These are phyloP conservation scores for Prunella strophiata DNA, from an alignment of 2,797 vertebrate species.

Conservation along the genomic window DNA sequence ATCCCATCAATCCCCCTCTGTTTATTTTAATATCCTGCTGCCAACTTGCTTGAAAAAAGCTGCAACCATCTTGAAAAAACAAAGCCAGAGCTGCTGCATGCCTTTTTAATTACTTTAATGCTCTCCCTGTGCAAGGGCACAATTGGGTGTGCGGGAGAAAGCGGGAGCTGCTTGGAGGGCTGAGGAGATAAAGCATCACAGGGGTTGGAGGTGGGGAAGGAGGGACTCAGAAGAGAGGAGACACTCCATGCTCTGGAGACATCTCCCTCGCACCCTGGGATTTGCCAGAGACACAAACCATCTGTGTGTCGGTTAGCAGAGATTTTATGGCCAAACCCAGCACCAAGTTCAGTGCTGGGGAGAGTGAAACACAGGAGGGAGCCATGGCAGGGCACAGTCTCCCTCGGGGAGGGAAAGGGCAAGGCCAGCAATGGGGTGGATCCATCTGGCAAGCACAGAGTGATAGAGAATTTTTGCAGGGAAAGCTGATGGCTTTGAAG, in stretches of 20 bases:
- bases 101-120: constrained; percentile 69
- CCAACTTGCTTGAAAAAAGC: constrained; percentile 62
- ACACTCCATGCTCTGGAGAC: constrained; percentile 10
- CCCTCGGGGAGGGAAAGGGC: neutral
- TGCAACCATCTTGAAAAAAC: constrained; percentile 63
- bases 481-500: neutral
- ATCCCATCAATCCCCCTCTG: constrained; percentile 65
- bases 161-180: neutral
- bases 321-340: constrained; percentile 12
- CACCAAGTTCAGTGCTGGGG: constrained; percentile 13
- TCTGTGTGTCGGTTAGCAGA: constrained; percentile 21
- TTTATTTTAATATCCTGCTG: constrained; percentile 75
- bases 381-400: neutral
- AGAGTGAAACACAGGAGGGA: neutral
- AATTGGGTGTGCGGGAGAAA: constrained; percentile 20
- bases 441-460: neutral
- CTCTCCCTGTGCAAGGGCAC: neutral
- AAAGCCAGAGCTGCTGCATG: constrained; percentile 56
- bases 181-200: neutral
- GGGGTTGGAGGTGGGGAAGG: constrained; percentile 40
- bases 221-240: neutral
- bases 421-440: neutral
- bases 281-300: constrained; percentile 60
- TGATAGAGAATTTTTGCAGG: neutral
- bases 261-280: constrained; percentile 35